Evolutionary conservation across 2,888 invertebrate genomes (phyloP).

Genomic region (Camponotus fellah): DNA sequence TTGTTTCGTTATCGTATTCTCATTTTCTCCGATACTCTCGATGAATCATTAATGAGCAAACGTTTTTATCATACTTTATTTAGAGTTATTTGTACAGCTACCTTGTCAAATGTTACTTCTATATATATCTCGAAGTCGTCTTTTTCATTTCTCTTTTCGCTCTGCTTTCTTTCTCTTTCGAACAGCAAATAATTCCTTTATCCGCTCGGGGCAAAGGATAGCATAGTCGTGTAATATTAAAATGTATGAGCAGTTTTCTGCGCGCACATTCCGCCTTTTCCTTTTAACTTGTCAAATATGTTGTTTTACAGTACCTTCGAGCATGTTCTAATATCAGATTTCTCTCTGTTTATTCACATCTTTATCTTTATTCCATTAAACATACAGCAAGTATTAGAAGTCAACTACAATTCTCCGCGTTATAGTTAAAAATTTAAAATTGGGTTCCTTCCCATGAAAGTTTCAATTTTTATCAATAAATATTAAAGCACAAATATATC

Average conservation of each 20-base stretch:
- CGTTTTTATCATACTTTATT: neutral
- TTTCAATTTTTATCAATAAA: neutral
- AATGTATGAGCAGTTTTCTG: slow-evolving; percentile 63
- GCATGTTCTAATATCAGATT: slow-evolving; percentile 55
- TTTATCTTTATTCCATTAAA: slow-evolving; percentile 22
- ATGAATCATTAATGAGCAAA: slow-evolving; percentile 32
- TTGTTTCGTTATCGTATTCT: slow-evolving; percentile 27
- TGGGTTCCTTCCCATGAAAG: neutral
- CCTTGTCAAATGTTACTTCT: slow-evolving; percentile 46
- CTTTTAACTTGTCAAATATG: slow-evolving; percentile 55
- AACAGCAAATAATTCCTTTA: slow-evolving; percentile 50
- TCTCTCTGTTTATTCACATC: slow-evolving; percentile 31
- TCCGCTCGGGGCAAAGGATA: slow-evolving; percentile 35
- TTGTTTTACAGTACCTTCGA: slow-evolving; percentile 51
- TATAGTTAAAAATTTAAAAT: slow-evolving; percentile 5
- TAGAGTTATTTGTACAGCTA: slow-evolving; percentile 38
- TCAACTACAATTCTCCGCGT: neutral
- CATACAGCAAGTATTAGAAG: slow-evolving; percentile 26
- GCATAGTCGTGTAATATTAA: slow-evolving; percentile 51
- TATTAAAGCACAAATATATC: neutral
- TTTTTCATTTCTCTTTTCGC: slow-evolving; percentile 17
- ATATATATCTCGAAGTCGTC: slow-evolving; percentile 10
- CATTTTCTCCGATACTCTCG: neutral
- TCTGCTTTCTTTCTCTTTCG: slow-evolving; percentile 34
- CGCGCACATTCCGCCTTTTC: slow-evolving; percentile 51